Base-by-base conservation (phyloP, 2,797 vertebrate species). In the Sebastes matsubarae region DNA sequence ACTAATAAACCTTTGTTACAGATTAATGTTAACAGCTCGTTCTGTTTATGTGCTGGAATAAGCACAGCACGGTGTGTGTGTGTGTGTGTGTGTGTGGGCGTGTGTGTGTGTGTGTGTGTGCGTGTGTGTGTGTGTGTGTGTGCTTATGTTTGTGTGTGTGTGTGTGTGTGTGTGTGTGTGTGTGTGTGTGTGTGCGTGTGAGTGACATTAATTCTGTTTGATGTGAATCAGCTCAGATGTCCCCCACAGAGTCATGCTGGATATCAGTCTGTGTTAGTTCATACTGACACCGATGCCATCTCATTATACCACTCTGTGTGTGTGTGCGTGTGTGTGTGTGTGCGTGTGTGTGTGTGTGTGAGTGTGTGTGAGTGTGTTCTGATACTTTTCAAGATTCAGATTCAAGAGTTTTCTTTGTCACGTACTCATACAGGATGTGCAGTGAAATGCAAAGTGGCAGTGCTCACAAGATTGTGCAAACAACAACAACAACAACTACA, bases 1-100 rank as follows among this genome's bases (percentile, higher is more conserved):
- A 2, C 57, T 75, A 85, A 82, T 88, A 84, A 86, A 81, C 52
- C 57, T 80, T 82, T 77, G 70, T 79, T 70, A 60, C 27, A 54
- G 52, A 74, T 24, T 20, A 14, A 59, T 74, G 25, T 18, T 27
- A 82, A 76, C 50, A 61, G 66, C 65, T 67, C 2, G 4, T 6
- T 76, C 11, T 61, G 25, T 75, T 14, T 42, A 42, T 42, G 14
- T 42, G 38, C 38, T 42, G 38, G 38, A 42, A 16, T 42, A 42
- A 42, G 38, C 14, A 42, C 38, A 42, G 38, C 38, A 42, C 38
- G 6, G 38, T 18, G 6, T 42, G 38, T 64, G 42, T 58, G 38
- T 57, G 20, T 72, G 30, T 52, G 61, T 36, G 54, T 58, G 24
- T 46, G 59, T 46, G 50, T 65, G 34, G 29, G 9, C 30, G 71